Percentiles rank a stretch among this genome's conserved stretches.
Conservation (phyloP, 2,113 vertebrate species). For the Gallinago paraguaiae region DNA sequence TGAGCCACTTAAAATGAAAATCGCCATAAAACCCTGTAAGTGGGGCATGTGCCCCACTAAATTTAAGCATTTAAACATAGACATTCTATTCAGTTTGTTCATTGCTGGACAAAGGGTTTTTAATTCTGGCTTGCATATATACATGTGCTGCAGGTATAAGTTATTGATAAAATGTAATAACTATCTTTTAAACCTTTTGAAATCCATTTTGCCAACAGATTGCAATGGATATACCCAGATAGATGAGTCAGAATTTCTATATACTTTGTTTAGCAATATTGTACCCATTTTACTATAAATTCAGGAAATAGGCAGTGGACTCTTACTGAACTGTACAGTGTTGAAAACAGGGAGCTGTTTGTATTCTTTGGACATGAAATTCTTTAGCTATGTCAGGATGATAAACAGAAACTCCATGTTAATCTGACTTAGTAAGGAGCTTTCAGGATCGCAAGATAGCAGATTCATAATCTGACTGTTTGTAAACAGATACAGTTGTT, state of each 20-base stretch:
- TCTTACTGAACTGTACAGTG: not conserved
- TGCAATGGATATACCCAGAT: rapidly evolving
- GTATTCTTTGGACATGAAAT: not conserved
- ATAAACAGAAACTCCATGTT: constrained; percentile 27
- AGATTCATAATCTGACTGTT: constrained; percentile 61
- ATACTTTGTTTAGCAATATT: not conserved
- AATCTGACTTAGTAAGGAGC: constrained; percentile 64
- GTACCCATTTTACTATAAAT: not conserved
- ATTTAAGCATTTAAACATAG: not conserved
- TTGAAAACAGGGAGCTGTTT: not conserved
- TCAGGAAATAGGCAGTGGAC: not conserved
- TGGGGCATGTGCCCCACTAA: not conserved
- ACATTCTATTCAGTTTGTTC: not conserved
- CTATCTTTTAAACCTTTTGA: not conserved
- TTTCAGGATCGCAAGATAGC: constrained; percentile 53
- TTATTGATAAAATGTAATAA: not conserved
- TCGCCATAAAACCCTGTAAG: rapidly evolving
- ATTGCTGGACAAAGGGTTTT: not conserved
- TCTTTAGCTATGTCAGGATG: not conserved
- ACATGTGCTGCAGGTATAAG: not conserved
- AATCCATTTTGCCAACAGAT: not conserved
- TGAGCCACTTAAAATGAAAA: not conserved
- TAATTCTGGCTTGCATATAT: not conserved
- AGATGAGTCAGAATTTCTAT: not conserved
- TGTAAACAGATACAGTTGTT: constrained; percentile 56